Conservation (phyloP, 2,888 invertebrate genomes). For the Caenorhabditis auriculariae region DNA sequence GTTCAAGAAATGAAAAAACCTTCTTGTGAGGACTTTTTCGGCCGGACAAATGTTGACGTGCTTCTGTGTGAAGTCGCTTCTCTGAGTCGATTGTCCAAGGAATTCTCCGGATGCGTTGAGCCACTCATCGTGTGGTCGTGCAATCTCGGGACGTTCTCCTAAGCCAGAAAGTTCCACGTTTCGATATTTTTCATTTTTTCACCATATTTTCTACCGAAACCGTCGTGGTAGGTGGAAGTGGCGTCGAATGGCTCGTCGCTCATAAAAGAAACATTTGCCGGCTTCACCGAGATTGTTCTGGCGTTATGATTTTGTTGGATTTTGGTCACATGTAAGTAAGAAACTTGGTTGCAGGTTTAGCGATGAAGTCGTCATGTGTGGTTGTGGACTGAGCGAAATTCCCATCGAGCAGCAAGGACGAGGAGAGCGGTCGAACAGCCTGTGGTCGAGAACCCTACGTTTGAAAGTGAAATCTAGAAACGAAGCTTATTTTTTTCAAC, state of each 20-base stretch:
- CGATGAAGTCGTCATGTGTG: slow-evolving; percentile 9
- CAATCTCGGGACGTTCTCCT: not conserved
- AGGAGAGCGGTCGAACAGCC: slow-evolving; percentile 6
- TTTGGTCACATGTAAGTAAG: too few relatives aligned
- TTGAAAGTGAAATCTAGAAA: not conserved
- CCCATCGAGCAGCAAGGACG: slow-evolving; percentile 4
- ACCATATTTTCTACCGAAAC: slow-evolving; percentile 14
- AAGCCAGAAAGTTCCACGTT: slow-evolving; percentile 9
- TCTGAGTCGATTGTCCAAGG: slow-evolving; percentile 39
- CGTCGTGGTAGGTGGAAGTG: slow-evolving; percentile 14
- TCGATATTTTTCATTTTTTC: slow-evolving; percentile 9
- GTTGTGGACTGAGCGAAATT: slow-evolving; percentile 7
- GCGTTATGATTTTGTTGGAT: too few relatives aligned
- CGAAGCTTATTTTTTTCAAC: slow-evolving; percentile 1
- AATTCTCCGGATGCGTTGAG: slow-evolving; percentile 25
- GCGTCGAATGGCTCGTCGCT: slow-evolving; percentile 9
- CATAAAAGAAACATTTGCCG: too few relatives aligned
- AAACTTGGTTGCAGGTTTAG: slow-evolving; percentile 16
- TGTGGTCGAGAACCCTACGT: not conserved
- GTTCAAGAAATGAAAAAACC: slow-evolving; percentile 15
- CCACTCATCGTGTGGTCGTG: slow-evolving; percentile 12
- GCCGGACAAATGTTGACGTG: slow-evolving; percentile 45
- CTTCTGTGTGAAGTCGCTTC: slow-evolving; percentile 32
- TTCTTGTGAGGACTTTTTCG: slow-evolving; percentile 37
- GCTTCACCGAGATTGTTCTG: too few relatives aligned